Evolutionary conservation across 2,797 vertebrate species (phyloP).

Genomic region (Anguilla marmorata): DNA sequence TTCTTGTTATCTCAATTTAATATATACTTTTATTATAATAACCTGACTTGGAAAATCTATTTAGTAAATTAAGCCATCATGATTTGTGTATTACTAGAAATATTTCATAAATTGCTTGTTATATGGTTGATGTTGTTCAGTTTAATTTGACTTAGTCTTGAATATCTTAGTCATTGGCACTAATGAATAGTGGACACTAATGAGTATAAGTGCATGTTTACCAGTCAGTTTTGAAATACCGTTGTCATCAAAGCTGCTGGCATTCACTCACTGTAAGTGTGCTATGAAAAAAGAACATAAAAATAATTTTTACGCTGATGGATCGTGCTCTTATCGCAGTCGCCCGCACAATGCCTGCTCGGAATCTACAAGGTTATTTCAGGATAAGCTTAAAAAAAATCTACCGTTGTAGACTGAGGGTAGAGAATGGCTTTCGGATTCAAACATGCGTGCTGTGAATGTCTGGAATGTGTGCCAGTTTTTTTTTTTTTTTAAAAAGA

Average conservation of each 20-base stretch:
- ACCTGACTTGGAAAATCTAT: not conserved
- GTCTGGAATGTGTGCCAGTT: not conserved
- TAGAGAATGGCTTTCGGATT: not conserved
- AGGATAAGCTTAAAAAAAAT: slow-evolving; percentile 3
- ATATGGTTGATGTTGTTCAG: not conserved
- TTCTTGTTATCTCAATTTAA: slow-evolving; percentile 4
- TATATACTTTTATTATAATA: slow-evolving; percentile 10
- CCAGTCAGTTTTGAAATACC: not conserved
- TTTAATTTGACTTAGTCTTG: not conserved
- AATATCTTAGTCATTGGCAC: not conserved
- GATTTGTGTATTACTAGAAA: not conserved
- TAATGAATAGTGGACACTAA: not conserved
- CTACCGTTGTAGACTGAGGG: not conserved
- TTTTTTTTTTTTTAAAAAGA: not conserved
- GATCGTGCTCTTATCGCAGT: not conserved
- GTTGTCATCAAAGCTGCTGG: not conserved
- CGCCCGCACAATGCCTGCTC: not conserved
- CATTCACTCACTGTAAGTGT: not conserved
- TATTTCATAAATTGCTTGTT: not conserved
- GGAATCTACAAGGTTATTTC: not conserved
- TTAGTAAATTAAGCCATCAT: not conserved
- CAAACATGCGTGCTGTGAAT: not conserved
- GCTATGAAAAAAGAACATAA: not conserved
- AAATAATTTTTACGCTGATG: not conserved
- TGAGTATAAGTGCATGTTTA: not conserved